A percentile compares a stretch with the other conserved stretches of the same genome.
Conservation (phyloP, 2,888 invertebrate genomes). For the Stenodera caucasica region DNA sequence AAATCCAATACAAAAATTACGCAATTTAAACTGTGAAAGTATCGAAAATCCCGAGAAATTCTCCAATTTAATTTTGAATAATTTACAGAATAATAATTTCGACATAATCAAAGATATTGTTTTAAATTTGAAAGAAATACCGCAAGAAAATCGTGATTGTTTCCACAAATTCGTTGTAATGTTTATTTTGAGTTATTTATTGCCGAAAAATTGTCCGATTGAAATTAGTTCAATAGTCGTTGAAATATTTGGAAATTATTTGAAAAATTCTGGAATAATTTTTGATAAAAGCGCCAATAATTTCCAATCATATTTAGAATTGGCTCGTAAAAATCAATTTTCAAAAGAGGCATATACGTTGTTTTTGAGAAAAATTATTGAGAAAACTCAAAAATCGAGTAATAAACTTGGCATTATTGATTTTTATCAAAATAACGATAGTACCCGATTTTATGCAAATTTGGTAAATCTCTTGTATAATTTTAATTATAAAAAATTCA, state of each 20-base stretch:
- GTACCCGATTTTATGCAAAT: conserved; percentile 51
- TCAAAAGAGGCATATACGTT: conserved; percentile 62
- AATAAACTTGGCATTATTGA: conserved; percentile 57
- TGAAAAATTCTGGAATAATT: conserved; percentile 53
- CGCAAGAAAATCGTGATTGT: conserved; percentile 29
- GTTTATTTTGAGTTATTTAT: conserved; percentile 56
- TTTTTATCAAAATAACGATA: conserved; percentile 51
- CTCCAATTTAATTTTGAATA: conserved; percentile 31
- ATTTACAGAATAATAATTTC: conserved; percentile 28
- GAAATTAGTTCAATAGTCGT: conserved; percentile 53
- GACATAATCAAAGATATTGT: conserved; percentile 31
- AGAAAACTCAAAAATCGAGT: conserved; percentile 54
- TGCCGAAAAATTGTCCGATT: conserved; percentile 52
- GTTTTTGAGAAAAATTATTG: conserved; percentile 59
- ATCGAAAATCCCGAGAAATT: conserved; percentile 28
- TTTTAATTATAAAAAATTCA: conserved; percentile 42
- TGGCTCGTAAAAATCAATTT: conserved; percentile 57
- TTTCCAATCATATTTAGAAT: conserved; percentile 27
- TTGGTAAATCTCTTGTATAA: conserved; percentile 57
- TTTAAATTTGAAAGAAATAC: conserved; percentile 31
- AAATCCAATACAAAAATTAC: conserved; percentile 39
- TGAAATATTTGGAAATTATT: conserved; percentile 56
- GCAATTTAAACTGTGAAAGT: neutral
- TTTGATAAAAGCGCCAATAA: conserved; percentile 51
- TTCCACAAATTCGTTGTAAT: conserved; percentile 49